Evolutionary conservation across 2,113 vertebrate genomes (phyloP), one percentile per base, ranked within the genome.

Genomic region (Acanthisitta chloris): DNA sequence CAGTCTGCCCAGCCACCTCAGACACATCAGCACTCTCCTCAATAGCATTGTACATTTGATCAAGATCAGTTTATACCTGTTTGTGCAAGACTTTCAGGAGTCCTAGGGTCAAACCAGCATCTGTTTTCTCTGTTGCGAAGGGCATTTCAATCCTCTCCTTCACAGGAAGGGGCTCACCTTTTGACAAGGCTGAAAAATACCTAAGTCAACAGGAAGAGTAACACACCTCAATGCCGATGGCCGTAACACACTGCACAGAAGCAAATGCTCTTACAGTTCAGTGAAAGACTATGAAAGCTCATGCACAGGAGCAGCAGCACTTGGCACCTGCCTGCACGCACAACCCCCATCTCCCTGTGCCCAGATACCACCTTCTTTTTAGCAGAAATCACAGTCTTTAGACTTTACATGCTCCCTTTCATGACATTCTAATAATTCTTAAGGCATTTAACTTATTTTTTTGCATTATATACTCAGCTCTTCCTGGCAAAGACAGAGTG

Each of bases 61-160:
- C 73, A 90, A 79, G 28, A 46, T 36, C 0, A 3, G 13, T 36
- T 54, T 42, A 5, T 97, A 99, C 99, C 98, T 99, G 99, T 91
- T 98, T 99, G 89, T 99, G 99, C 74, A 99, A 97, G 82, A 97
- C 94, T 87, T 98, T 99, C 20, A 99, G 98, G 40, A 99, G 97
- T 74, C 98, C 98, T 62, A 97, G 98, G n/a, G 99, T 99, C 94
- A 99, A 98, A 31, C 97, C 97, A 14, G 96, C 97, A 40, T 98
- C 98, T 17, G 81, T 98, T 80, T 98, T 98, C 96, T 98, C 97
- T 36, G 95, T 97, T 82, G 97, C 96, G 77, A 97, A 86, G 14
- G 98, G 98, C 88, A 98, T 92, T 96, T 99, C 99, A 7, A 99
- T 45, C 79, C 98, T 98, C 48, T 99, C 98, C 92, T 99, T 99